A percentile compares a stretch with the other conserved stretches of the same genome.
Evolutionary conservation across 1,140 invertebrate species (phyloP).

Genomic region (Samia ricini): DNA sequence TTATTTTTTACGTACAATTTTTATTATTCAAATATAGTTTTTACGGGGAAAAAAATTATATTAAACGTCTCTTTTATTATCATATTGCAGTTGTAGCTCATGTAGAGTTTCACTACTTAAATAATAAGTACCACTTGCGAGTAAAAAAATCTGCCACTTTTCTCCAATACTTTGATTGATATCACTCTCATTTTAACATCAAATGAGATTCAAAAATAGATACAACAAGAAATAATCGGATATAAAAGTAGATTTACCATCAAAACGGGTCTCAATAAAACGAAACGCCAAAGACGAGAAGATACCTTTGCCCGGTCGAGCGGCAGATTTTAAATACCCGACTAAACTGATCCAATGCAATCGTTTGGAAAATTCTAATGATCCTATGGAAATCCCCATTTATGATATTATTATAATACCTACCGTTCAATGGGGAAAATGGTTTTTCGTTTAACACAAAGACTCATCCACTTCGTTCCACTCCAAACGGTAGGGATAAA

Average conservation of each 20-base stretch:
- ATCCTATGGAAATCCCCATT: not conserved
- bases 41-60: no score
- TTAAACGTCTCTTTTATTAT: no score
- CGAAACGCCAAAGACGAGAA: not conserved
- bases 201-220: not conserved
- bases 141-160: no score
- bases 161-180: no score
- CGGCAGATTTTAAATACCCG: not conserved
- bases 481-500: conserved; percentile 8
- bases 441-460: not conserved
- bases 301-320: not conserved
- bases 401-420: not conserved
- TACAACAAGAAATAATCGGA: not conserved
- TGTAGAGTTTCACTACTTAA: no score
- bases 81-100: no score
- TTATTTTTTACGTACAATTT: no score
- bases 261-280: not conserved
- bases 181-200: not conserved
- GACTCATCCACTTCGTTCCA: not conserved
- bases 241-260: not conserved
- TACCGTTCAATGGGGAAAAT: not conserved
- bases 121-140: no score
- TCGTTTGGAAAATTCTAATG: not conserved
- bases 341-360: not conserved
- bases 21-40: no score